Base-by-base conservation (phyloP, 2,797 vertebrate genomes). In the Galagoides demidoff region DNA sequence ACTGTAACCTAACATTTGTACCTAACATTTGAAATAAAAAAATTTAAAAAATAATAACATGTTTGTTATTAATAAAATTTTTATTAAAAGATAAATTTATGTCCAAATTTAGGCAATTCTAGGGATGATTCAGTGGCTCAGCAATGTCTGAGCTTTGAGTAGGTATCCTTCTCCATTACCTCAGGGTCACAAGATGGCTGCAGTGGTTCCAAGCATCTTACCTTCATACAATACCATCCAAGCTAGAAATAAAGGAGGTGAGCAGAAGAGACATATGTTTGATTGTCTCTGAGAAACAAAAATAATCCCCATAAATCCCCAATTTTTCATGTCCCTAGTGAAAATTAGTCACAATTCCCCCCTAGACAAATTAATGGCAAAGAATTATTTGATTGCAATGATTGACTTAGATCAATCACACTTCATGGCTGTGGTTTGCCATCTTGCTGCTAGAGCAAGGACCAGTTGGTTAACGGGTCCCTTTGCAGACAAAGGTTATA, bases 321-420 rank as follows among this genome's bases (percentile, higher is more conserved):
- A 70, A n/a, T 85, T 74, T 63, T 29, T 76, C 79, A 17, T 9
- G 7, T 94, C 45, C 23, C 19, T 64, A 79, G 17, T 71, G 34
- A 92, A 59, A 93, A 73, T 85, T 70, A 85, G 37, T 61, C 68
- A 77, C 2, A 3, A 78, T 23, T 85, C 31, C 20, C 27, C 64
- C 39, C 7, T 78, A 68, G 39, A 61, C 29, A 90, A 82, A 96
- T 89, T 5, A 91, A n/a, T 88, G 12, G 34, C 37, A 88, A 95
- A 34, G 66, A 94, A 74, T 43, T 92, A 79, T 90, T 31, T 82
- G n/a, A 96, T 85, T 49, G 22, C 17, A n/a, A 29, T 34, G 19
- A 77, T 17, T 95, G 31, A 25, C 52, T 85, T 83, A 49, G 84
- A 39, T 93, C 61, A 74, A 23, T 93, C 31, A 70, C 7, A 79